phyloP scores from a whole-genome alignment of 64 coral and sea anemone genomes.

The Trachythela sp. region DNA sequence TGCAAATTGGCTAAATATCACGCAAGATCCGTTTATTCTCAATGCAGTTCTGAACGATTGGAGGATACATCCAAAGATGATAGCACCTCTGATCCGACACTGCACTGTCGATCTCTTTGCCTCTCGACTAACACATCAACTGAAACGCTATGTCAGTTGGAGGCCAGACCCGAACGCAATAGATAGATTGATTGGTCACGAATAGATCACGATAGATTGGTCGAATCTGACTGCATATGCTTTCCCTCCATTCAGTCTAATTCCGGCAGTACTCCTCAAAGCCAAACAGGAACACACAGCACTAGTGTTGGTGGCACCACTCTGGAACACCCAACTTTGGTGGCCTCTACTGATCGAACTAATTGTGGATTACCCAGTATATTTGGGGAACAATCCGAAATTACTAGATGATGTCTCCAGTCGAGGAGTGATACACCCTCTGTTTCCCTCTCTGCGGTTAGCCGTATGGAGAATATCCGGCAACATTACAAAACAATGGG shows the following conservation, averaged over 20 bases:
- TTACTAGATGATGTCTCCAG: background rate
- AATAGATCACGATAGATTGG: background rate
- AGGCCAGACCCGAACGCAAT: background rate
- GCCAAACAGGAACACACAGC: background rate
- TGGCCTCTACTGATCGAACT: too few species aligned
- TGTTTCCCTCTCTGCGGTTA: too few species aligned
- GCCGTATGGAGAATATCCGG: too few species aligned
- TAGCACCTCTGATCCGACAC: too few species aligned
- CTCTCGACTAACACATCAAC: too few species aligned
- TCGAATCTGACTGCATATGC: background rate
- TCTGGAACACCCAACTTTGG: background rate
- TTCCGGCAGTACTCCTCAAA: background rate
- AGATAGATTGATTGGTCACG: too few species aligned
- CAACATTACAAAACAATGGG: too few species aligned
- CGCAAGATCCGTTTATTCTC: background rate
- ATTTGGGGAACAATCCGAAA: background rate
- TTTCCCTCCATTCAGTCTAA: background rate
- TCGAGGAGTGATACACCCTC: too few species aligned
- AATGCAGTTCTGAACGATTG: too few species aligned
- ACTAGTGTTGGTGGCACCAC: background rate
- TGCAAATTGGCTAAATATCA: background rate
- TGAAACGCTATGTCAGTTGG: constrained; percentile 21
- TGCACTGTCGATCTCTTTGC: too few species aligned
- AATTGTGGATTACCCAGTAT: background rate
- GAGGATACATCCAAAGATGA: too few species aligned